Conservation (phyloP, 1,140 invertebrate genomes). For the Globodera ellingtonae region DNA sequence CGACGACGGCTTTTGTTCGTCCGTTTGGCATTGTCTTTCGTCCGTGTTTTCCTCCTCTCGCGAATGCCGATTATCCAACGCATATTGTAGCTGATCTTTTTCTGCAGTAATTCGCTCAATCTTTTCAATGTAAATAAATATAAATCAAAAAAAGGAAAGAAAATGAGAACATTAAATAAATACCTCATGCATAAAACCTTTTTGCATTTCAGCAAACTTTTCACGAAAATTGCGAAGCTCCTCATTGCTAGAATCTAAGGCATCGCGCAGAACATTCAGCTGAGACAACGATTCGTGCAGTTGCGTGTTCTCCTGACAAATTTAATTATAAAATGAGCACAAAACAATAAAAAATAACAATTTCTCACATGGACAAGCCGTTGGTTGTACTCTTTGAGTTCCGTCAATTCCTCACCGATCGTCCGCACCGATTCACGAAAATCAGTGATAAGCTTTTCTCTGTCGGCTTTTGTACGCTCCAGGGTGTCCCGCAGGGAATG, state of each 20-base stretch:
- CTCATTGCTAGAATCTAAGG: conserved; percentile 19
- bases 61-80: background rate
- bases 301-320: conserved; percentile 7
- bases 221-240: conserved; percentile 11
- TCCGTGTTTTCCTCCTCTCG: background rate
- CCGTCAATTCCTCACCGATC: conserved; percentile 15
- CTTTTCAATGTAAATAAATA: background rate
- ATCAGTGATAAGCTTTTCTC: conserved; percentile 24
- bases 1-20: background rate
- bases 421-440: conserved; percentile 27
- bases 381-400: conserved; percentile 25
- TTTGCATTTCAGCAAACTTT: conserved; percentile 16
- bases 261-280: conserved; percentile 4
- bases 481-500: conserved; percentile 26
- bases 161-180: background rate
- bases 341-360: background rate
- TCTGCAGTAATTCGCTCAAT: background rate
- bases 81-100: conserved; percentile 13
- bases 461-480: conserved; percentile 23
- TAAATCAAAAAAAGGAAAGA: background rate
- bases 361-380: conserved; percentile 17
- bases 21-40: conserved; percentile 4
- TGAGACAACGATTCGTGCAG: background rate
- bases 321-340: background rate
- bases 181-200: conserved; percentile 12